Evolutionary conservation across 2,888 invertebrate species (phyloP), one percentile per base, ranked within the genome.

Genomic region (Parnassius glacialis): DNA sequence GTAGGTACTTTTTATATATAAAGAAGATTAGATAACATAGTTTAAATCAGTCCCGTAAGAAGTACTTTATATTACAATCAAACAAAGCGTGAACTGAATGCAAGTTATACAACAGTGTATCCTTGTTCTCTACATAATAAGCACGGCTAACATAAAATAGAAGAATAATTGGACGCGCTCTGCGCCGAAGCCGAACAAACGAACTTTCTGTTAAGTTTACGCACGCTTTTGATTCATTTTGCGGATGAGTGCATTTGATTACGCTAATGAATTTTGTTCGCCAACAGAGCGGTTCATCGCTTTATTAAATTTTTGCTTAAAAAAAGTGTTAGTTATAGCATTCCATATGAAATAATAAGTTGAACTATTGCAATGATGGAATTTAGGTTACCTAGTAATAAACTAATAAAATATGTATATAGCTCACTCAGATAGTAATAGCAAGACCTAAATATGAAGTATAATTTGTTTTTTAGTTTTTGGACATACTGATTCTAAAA

Each of bases 151-250:
- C 34, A 57, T 57, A 54, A 57, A 47, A 58, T 58, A 55, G 53
- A 50, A 54, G 59, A 41, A 20, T 65, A 55, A 64, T 60, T 57
- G 56, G 62, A 67, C 61, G 61, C 59, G 55, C 55, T 52, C 60
- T 58, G 45, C 59, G 44, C 34, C 56, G 43, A 12, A 20, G 11
- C 9, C 20, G 57, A 53, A 65, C 67, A 65, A 61, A 61, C 59
- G 25, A 60, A 62, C 61, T 34, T 56, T 64, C 59, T 68, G 59
- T 61, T 57, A 34, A 50, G 71, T 74, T 5, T 74, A 75, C 75
- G 80, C 73, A 64, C 72, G 74, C 74, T 71, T 76, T 73, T 71
- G 64, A 75, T 84, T 85, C 78, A 87, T 89, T 88, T 81, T 71
- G 71, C 80, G 84, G 76, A 70, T 77, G 76, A 84, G 70, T 81